A percentile compares a stretch with the other conserved stretches of the same genome.
These are phyloP conservation scores for Limulus polyphemus DNA, from an alignment of 2,888 invertebrate genomes.

Conservation along the genomic window DNA sequence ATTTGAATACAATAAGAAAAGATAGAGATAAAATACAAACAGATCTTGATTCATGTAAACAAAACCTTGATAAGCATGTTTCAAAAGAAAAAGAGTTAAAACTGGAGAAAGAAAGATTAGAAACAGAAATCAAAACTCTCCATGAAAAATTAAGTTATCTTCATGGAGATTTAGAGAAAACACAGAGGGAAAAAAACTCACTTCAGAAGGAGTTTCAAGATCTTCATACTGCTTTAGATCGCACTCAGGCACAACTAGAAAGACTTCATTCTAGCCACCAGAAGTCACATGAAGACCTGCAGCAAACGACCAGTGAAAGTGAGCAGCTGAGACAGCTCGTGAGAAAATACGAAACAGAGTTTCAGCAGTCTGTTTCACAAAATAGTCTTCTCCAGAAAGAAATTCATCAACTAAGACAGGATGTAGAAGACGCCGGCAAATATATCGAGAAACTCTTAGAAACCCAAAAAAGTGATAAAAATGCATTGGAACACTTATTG, in stretches of 20 bases:
- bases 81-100: constrained; percentile 19
- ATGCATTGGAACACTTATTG: constrained; percentile 62
- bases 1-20: constrained; percentile 7
- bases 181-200: constrained; percentile 33
- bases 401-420: constrained; percentile 26
- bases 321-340: constrained; percentile 25
- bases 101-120: constrained; percentile 20
- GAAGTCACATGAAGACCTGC: constrained; percentile 14
- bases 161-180: constrained; percentile 24
- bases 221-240: constrained; percentile 65
- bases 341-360: constrained; percentile 26
- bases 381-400: constrained; percentile 27
- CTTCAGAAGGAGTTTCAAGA: constrained; percentile 58
- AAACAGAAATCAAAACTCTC: constrained; percentile 54
- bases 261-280: constrained; percentile 17
- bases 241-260: constrained; percentile 40
- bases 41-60: no score
- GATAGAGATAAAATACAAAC: no score
- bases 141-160: constrained; percentile 29
- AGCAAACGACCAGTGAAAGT: constrained; percentile 21
- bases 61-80: constrained; percentile 15
- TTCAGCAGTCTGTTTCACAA: constrained; percentile 26
- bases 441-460: constrained; percentile 16
- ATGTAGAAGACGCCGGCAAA: constrained; percentile 23
- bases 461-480: constrained; percentile 58